A percentile compares a stretch with the other conserved stretches of the same genome.
phyloP scores from a whole-genome alignment of 2,888 invertebrate genomes.

The Aphrophora alni region DNA sequence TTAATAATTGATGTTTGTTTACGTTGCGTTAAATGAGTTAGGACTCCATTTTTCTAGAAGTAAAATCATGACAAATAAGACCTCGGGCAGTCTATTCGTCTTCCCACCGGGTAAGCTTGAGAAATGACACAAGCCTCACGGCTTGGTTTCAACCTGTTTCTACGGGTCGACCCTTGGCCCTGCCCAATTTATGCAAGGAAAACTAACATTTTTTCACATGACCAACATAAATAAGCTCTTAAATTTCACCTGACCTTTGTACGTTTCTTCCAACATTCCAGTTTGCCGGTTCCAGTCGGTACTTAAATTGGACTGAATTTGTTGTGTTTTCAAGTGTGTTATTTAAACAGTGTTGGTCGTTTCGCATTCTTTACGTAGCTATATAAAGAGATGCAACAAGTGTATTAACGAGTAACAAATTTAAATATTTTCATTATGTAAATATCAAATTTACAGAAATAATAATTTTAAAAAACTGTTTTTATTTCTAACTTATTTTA shows the following conservation, averaged over 20 bases:
- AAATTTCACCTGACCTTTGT: neutral
- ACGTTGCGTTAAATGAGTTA: neutral
- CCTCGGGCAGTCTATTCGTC: too few relatives aligned
- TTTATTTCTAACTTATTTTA: too few relatives aligned
- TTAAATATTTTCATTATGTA: too few relatives aligned
- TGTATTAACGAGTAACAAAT: too few relatives aligned
- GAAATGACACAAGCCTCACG: neutral
- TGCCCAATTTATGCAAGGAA: neutral
- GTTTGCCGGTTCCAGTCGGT: neutral
- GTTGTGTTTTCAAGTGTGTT: neutral
- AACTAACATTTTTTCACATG: slow-evolving; percentile 4
- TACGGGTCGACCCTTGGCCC: neutral
- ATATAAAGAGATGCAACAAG: too few relatives aligned
- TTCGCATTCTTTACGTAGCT: too few relatives aligned
- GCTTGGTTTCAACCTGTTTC: neutral
- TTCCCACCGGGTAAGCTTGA: neutral
- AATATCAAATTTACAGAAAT: too few relatives aligned
- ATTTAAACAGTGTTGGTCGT: neutral
- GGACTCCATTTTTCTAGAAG: neutral
- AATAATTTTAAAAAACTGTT: too few relatives aligned
- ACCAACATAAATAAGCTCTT: neutral
- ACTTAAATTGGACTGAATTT: neutral
- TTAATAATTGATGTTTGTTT: neutral
- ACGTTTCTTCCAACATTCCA: neutral
- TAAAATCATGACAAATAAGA: neutral